Evolutionary conservation across 2,797 vertebrate species (phyloP), one percentile per base, ranked within the genome.

Genomic region (Pelobates cultripes): DNA sequence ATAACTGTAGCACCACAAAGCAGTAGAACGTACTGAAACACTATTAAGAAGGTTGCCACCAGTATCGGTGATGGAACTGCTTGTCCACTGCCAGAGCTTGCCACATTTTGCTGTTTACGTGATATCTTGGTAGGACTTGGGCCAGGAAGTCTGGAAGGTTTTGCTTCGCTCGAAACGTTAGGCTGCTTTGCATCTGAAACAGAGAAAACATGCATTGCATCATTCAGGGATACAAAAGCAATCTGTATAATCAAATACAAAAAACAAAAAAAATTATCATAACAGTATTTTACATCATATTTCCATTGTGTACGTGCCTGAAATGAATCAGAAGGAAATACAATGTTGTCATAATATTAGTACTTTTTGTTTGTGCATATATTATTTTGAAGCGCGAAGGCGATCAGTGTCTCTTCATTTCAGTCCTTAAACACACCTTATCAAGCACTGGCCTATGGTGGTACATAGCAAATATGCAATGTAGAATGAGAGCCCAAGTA

Each of bases 41-140:
- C 44, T 43, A 84, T 66, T 63, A 75, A 67, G 66, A 79, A 79
- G 77, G 77, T 66, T 28, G 55, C 77, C 45, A 72, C 41, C 13
- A 75, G 42, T 44, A 70, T 12, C 63, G 67, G 55, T 44, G 73
- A 71, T 44, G 77, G 70, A 69, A 13, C 47, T 2, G 7, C 51
- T 12, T n/a, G 51, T 68, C 55, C 75, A 57, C 70, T 75, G 44
- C 44, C 51, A 40, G 66, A 51, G 28, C 44, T 41, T 28, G 77
- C 14, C 13, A 61, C 63, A 43, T 75, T 70, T n/a, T 14, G 78
- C 17, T 75, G 51, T 63, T 79, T 84, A 43, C 57, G 55, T 12
- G 82, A 69, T 15, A 3, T 79, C 69, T 57, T 75, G 68, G 77
- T 79, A 53, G 82, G 28, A 79, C 57, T 45, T 44, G 77, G 82